Conservation (phyloP, 1,140 invertebrate genomes). For the Drosophila carrolli region DNA sequence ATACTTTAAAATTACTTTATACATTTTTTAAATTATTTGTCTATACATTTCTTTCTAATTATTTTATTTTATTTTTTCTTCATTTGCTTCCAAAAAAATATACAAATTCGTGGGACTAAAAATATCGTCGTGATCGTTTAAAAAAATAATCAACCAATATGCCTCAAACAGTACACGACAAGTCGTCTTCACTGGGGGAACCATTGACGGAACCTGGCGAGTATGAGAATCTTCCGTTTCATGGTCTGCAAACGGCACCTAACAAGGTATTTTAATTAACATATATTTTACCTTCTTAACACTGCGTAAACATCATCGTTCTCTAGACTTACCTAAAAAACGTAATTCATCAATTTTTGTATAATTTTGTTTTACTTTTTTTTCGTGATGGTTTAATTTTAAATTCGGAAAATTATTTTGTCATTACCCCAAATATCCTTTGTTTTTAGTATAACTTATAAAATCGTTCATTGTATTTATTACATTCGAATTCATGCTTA, state of each 20-base stretch:
- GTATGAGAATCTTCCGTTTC: conserved; percentile 97
- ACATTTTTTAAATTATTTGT: background rate
- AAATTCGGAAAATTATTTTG: conserved; percentile 6
- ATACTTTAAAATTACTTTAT: background rate
- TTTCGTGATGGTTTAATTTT: background rate
- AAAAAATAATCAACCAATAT: conserved; percentile 54
- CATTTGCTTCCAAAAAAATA: conserved; percentile 47
- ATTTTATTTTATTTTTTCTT: conserved; percentile 36
- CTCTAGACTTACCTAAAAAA: background rate
- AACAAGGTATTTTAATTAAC: conserved; percentile 93
- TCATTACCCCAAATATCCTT: background rate
- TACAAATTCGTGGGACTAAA: conserved; percentile 20
- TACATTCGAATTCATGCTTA: background rate
- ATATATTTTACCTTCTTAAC: conserved; percentile 15
- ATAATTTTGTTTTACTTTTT: background rate
- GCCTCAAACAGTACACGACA: conserved; percentile 79
- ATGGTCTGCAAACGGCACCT: conserved; percentile 94
- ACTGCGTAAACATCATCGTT: background rate
- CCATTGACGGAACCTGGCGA: conserved; percentile 88
- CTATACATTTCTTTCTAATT: background rate
- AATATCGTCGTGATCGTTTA: conserved; percentile 3
- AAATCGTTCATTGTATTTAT: background rate
- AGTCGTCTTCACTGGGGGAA: conserved; percentile 84
- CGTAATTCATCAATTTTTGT: background rate
- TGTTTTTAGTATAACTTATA: background rate